These are phyloP conservation scores for Loriculus beryllinus DNA, from an alignment of 2,797 vertebrate species.

Conservation along the genomic window DNA sequence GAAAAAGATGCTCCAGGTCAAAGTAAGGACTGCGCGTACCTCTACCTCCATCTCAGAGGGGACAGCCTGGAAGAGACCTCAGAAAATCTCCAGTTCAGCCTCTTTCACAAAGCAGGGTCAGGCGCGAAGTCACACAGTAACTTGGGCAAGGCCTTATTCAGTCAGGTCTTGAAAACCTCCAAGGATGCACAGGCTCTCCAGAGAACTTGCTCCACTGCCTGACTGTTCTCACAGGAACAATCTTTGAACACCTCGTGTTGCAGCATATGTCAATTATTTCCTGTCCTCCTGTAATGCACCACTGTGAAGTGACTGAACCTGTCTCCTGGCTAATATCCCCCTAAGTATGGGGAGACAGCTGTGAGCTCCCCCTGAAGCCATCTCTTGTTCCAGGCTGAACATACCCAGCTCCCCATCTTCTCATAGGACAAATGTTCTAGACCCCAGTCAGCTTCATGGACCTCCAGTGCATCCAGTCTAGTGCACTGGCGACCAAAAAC, in stretches of 20 bases:
- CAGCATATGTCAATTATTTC: not conserved
- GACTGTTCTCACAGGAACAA: not conserved
- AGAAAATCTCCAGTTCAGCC: not conserved
- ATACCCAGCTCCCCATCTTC: not conserved
- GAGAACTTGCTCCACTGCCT: not conserved
- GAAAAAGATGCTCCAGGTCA: not conserved
- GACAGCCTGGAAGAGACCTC: not conserved
- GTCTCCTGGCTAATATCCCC: not conserved
- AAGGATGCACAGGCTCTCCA: not conserved
- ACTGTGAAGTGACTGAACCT: not conserved
- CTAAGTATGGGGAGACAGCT: rapidly evolving
- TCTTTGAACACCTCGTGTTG: not conserved
- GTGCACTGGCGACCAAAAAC: not conserved
- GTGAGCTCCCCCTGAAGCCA: not conserved
- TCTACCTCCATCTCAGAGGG: not conserved
- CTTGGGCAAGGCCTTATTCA: not conserved
- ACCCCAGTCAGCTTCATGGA: not conserved
- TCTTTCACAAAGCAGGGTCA: not conserved
- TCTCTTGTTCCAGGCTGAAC: not conserved
- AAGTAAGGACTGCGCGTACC: not conserved
- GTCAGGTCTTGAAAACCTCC: not conserved
- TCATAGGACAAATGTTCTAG: not conserved
- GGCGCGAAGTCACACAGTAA: not conserved
- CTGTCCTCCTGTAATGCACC: not conserved
- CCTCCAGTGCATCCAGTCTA: not conserved